Conservation (phyloP, 2,113 vertebrate species). For the Gambusia affinis region DNA sequence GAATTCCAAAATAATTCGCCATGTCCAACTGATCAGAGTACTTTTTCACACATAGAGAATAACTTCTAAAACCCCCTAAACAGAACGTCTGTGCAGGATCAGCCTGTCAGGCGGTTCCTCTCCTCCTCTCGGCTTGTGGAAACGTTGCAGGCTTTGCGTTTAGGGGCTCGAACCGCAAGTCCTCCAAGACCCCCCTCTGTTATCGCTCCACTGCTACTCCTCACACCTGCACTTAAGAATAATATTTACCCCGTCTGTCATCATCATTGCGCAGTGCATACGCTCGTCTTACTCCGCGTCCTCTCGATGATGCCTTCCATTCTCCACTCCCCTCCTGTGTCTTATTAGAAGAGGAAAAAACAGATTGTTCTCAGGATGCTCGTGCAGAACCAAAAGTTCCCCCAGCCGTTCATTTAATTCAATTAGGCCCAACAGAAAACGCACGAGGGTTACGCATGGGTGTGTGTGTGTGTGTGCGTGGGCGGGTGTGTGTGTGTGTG, state of each 20-base stretch:
- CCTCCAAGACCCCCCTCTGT: constrained; percentile 51
- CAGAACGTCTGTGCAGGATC: constrained; percentile 50
- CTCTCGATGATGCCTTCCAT: constrained; percentile 55
- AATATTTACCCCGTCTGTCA: constrained; percentile 71
- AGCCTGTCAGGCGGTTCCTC: constrained; percentile 45
- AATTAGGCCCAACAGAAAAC: constrained; percentile 41
- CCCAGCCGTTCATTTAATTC: constrained; percentile 46
- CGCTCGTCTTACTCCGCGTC: constrained; percentile 19
- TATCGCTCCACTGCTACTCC: constrained; percentile 63
- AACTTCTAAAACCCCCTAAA: constrained; percentile 20
- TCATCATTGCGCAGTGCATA: constrained; percentile 12
- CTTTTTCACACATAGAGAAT: constrained; percentile 28
- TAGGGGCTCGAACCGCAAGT: constrained; percentile 17
- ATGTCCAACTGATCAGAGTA: background rate
- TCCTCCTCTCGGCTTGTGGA: constrained; percentile 33
- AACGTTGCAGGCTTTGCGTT: constrained; percentile 18
- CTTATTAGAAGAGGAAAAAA: constrained; percentile 25
- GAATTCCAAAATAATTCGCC: constrained; percentile 17
- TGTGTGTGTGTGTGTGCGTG: no score
- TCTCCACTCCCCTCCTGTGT: constrained; percentile 34
- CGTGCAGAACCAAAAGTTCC: constrained; percentile 34
- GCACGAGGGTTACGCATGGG: constrained; percentile 9
- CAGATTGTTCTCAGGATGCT: constrained; percentile 52
- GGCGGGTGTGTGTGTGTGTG: no score
- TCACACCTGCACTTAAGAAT: constrained; percentile 68